Evolutionary conservation across 2,113 vertebrate species (phyloP).

Genomic region (Petrocephalus zakoni): DNA sequence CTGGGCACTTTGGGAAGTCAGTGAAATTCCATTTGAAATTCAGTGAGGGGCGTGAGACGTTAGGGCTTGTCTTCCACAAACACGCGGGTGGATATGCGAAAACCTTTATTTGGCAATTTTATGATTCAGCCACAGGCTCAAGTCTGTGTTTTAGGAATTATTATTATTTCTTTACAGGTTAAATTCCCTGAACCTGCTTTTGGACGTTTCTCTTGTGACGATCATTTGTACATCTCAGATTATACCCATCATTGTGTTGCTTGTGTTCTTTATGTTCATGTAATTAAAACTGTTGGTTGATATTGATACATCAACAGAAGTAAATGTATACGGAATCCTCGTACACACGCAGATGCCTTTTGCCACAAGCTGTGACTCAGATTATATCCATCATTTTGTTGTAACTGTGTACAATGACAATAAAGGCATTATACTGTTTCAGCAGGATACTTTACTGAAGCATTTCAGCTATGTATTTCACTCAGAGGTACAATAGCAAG

Average conservation of each 20-base stretch:
- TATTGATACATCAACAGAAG: neutral
- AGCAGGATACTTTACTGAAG: neutral
- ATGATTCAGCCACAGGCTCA: neutral
- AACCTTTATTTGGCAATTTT: neutral
- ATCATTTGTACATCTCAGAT: neutral
- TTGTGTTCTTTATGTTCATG: neutral
- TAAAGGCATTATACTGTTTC: neutral
- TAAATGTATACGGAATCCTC: neutral
- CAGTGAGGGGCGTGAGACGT: neutral
- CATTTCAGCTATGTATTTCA: neutral
- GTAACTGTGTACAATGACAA: neutral
- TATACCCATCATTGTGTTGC: neutral
- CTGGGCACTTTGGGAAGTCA: neutral
- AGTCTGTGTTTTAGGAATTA: neutral
- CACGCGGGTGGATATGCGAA: neutral
- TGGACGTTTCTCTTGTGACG: neutral
- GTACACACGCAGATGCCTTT: neutral
- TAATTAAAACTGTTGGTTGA: neutral
- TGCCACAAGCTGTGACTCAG: neutral
- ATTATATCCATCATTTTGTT: neutral
- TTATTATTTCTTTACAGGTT: neutral
- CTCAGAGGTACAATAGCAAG: neutral
- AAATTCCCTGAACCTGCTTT: neutral
- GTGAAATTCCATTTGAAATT: conserved; percentile 13
- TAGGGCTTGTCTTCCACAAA: neutral